Conservation (phyloP, 2,888 invertebrate species). For the Epistrophe grossulariae region DNA sequence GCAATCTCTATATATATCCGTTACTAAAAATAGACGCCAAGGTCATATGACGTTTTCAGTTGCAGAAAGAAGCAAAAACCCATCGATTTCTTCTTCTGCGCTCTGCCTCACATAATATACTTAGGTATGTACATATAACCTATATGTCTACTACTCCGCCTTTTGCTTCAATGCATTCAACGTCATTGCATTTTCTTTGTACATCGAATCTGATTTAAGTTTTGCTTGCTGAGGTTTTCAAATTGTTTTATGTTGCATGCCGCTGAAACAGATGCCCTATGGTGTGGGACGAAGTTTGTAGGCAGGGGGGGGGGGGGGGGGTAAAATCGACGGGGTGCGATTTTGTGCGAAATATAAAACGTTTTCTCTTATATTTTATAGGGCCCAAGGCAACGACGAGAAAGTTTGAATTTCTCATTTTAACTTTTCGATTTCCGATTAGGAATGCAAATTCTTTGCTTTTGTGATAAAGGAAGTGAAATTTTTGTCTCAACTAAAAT, state of each 20-base stretch:
- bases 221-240: conserved; percentile 20
- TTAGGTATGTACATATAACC: neutral
- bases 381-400: conserved; percentile 11
- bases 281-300: neutral
- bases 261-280: conserved; percentile 34
- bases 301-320: too few relatives aligned
- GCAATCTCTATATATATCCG: conserved; percentile 59
- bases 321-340: neutral
- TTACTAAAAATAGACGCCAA: conserved; percentile 68
- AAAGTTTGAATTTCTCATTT: conserved; percentile 55
- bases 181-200: conserved; percentile 37
- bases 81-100: conserved; percentile 42
- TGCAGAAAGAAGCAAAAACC: conserved; percentile 53
- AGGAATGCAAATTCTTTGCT: conserved; percentile 28
- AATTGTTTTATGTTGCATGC: conserved; percentile 34
- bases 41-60: conserved; percentile 57
- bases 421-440: conserved; percentile 61
- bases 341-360: conserved; percentile 12
- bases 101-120: neutral
- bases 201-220: conserved; percentile 29
- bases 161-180: conserved; percentile 21
- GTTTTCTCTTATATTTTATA: neutral
- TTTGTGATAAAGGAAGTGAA: neutral
- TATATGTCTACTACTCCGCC: conserved; percentile 6
- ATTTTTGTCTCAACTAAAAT: conserved; percentile 3